A percentile compares a stretch with the other conserved stretches of the same genome.
Evolutionary conservation across 2,888 invertebrate genomes (phyloP).

Genomic region (Drosophila neutralis): DNA sequence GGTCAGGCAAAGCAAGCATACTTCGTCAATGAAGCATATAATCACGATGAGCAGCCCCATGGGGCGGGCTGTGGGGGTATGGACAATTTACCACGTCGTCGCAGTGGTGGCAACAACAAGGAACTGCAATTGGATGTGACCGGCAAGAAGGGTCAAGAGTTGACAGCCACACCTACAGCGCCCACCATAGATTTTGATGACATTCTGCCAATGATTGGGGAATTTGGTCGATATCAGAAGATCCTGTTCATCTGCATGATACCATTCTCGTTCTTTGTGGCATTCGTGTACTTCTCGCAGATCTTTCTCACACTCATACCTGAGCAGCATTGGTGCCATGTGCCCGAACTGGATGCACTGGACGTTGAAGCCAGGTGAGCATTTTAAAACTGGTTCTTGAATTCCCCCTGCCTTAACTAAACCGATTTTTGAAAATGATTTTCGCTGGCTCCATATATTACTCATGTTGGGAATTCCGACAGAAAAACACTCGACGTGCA

Average conservation of each 20-base stretch:
- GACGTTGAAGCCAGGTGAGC: slow-evolving; percentile 86
- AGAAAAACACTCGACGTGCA: background rate
- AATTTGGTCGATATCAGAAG: slow-evolving; percentile 94
- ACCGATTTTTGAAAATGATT: background rate
- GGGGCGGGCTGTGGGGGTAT: slow-evolving; percentile 36
- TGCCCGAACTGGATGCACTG: slow-evolving; percentile 88
- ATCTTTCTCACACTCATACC: slow-evolving; percentile 94
- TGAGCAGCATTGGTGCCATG: slow-evolving; percentile 92
- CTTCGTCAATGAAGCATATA: slow-evolving; percentile 77
- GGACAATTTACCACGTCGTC: slow-evolving; percentile 72
- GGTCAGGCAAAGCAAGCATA: slow-evolving; percentile 75
- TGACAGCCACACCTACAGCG: slow-evolving; percentile 7
- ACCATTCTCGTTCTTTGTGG: slow-evolving; percentile 94
- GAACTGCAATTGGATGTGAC: slow-evolving; percentile 71
- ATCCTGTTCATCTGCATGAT: slow-evolving; percentile 93
- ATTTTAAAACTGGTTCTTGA: background rate
- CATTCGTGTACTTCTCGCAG: slow-evolving; percentile 95
- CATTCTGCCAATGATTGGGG: slow-evolving; percentile 92
- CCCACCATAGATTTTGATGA: slow-evolving; percentile 91
- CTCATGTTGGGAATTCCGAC: background rate
- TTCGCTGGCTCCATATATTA: background rate
- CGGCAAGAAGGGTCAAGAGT: slow-evolving; percentile 41
- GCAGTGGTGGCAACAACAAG: slow-evolving; percentile 78
- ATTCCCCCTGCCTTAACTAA: background rate
- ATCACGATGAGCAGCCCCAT: slow-evolving; percentile 62